Evolutionary conservation across 2,888 invertebrate genomes (phyloP).

Genomic region (Nasonovia ribisnigri): DNA sequence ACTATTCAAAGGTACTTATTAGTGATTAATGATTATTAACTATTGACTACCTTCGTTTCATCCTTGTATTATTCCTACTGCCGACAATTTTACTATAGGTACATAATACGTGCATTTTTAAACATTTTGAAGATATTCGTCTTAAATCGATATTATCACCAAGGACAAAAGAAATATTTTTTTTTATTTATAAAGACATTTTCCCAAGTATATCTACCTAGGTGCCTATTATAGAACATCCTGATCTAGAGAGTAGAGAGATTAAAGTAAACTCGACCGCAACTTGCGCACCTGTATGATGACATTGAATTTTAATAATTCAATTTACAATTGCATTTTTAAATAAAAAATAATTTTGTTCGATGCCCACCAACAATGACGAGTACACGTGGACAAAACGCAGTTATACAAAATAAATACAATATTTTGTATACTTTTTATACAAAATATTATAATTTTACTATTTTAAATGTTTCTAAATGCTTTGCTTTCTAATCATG

Average conservation of each 20-base stretch:
- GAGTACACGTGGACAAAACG: not conserved
- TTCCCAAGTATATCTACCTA: not conserved
- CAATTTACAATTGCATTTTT: not conserved
- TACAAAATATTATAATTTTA: not conserved
- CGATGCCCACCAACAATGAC: not conserved
- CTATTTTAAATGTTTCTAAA: not conserved
- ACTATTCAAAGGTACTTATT: not conserved
- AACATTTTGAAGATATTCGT: not conserved
- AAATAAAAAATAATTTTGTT: not conserved
- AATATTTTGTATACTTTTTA: not conserved
- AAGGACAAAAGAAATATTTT: not conserved
- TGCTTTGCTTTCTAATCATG: not conserved
- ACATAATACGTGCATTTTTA: not conserved
- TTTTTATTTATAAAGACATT: not conserved
- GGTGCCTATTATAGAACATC: not conserved
- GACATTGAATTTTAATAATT: not conserved
- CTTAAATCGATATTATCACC: not conserved
- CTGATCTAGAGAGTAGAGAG: not conserved
- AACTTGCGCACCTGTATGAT: not conserved
- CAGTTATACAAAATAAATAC: not conserved
- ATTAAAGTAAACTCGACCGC: not conserved
- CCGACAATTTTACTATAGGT: not conserved
- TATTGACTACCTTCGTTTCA: not conserved
- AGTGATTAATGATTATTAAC: not conserved
- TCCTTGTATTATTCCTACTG: not conserved